These are phyloP conservation scores for Symphodus melops DNA, from an alignment of 2,113 vertebrate genomes.

Conservation along the genomic window DNA sequence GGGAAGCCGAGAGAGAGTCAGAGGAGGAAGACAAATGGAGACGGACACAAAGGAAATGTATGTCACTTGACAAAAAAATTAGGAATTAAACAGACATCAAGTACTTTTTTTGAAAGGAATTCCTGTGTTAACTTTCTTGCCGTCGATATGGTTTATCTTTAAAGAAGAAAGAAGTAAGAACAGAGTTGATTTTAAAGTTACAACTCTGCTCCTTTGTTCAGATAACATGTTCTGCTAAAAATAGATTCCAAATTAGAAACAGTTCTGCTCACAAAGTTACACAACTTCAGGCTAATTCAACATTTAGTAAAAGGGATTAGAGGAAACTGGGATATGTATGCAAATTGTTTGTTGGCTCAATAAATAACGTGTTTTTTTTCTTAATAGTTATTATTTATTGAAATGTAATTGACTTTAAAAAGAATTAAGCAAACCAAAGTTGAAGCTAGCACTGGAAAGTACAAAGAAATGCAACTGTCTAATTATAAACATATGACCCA, in stretches of 20 bases:
- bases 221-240: constrained; percentile 26
- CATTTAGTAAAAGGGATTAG: constrained; percentile 28
- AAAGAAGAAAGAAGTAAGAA: background rate
- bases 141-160: background rate
- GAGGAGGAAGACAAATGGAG: background rate
- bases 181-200: background rate
- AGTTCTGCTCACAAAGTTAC: constrained; percentile 1
- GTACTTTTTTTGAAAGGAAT: background rate
- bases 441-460: too few species aligned
- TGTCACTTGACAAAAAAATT: background rate
- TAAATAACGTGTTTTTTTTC: constrained; percentile 51
- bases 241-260: constrained; percentile 43
- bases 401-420: too few species aligned
- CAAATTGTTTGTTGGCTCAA: constrained; percentile 21
- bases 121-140: background rate
- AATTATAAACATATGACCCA: too few species aligned
- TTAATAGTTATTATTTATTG: too few species aligned
- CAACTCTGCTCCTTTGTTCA: background rate
- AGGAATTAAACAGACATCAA: background rate
- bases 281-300: constrained; percentile 13
- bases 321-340: constrained; percentile 51
- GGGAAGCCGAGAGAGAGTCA: background rate
- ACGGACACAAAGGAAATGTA: background rate
- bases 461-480: too few species aligned
- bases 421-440: too few species aligned